Percentiles rank a stretch among this genome's conserved stretches.
Conservation (phyloP, 2,888 invertebrate species). For the Polydrusus cervinus region DNA sequence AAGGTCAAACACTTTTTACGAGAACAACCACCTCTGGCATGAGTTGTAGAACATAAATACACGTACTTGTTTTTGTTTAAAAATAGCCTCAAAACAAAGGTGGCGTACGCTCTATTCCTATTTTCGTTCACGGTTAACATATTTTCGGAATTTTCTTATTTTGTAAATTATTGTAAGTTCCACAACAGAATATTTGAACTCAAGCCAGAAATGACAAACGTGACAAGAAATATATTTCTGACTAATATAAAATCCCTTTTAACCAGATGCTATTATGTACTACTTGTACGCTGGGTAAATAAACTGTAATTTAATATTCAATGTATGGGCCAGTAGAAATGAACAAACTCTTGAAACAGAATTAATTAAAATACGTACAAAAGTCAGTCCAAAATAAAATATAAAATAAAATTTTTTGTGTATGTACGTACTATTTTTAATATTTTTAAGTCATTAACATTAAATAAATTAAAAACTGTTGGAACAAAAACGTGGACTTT, state of each 20-base stretch:
- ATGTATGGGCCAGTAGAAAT: conserved; percentile 1
- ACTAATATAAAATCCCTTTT: conserved; percentile 47
- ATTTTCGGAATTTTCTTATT: conserved; percentile 44
- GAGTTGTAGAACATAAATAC: conserved; percentile 31
- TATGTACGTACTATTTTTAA: too few species aligned
- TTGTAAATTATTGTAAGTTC: conserved; percentile 41
- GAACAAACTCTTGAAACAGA: not conserved
- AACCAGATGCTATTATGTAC: conserved; percentile 37
- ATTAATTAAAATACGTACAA: too few species aligned
- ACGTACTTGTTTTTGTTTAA: conserved; percentile 35
- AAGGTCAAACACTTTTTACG: conserved; percentile 31
- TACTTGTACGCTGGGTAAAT: not conserved
- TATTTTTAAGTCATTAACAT: too few species aligned
- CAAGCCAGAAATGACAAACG: conserved; percentile 45
- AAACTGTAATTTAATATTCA: conserved; percentile 10
- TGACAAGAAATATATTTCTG: conserved; percentile 46
- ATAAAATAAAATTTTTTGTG: too few species aligned
- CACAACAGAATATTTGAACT: conserved; percentile 48
- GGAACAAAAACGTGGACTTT: too few species aligned
- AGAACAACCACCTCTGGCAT: conserved; percentile 43
- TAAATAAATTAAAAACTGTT: too few species aligned
- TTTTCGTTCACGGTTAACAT: conserved; percentile 42
- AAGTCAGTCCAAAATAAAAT: too few species aligned
- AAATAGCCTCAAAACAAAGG: conserved; percentile 45
- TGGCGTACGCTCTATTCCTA: conserved; percentile 30